Conservation (phyloP, 2,888 invertebrate species). For the Harpagoxenus sublaevis region DNA sequence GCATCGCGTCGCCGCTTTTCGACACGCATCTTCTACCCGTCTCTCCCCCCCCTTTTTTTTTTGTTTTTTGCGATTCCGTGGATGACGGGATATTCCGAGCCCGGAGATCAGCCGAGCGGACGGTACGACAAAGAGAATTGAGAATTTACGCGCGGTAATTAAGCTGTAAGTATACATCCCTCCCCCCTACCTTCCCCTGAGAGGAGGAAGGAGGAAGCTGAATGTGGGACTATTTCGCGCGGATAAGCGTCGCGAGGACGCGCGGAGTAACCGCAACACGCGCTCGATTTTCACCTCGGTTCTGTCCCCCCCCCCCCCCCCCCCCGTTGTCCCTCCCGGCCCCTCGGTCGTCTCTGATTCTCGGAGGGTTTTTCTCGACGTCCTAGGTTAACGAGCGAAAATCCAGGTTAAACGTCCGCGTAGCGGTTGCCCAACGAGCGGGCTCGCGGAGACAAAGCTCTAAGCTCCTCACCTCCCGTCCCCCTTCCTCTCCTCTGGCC, state of each 20-base stretch:
- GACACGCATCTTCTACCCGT: not conserved
- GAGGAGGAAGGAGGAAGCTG: not conserved
- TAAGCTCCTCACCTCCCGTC: not conserved
- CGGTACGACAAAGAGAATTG: too few relatives aligned
- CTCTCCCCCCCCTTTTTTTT: not conserved
- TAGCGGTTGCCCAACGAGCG: not conserved
- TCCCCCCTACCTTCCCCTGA: not conserved
- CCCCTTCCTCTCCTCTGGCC: too few relatives aligned
- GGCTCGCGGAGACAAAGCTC: conserved; percentile 19
- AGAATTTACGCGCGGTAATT: not conserved
- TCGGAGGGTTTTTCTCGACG: not conserved
- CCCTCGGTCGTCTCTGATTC: not conserved
- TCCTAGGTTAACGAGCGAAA: not conserved
- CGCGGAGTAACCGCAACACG: not conserved
- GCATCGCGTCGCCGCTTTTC: not conserved
- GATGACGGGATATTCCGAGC: not conserved
- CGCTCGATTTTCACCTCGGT: not conserved
- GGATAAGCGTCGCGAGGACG: not conserved
- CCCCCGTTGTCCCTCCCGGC: not conserved
- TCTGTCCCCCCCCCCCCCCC: fast-evolving
- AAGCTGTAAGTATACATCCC: not conserved
- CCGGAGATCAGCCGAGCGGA: not conserved
- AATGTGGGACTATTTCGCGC: conserved; percentile 17
- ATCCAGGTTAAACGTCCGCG: not conserved
- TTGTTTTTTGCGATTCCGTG: not conserved